phyloP scores from a whole-genome alignment of 2,888 invertebrate species.

The Agonopterix arenella region DNA sequence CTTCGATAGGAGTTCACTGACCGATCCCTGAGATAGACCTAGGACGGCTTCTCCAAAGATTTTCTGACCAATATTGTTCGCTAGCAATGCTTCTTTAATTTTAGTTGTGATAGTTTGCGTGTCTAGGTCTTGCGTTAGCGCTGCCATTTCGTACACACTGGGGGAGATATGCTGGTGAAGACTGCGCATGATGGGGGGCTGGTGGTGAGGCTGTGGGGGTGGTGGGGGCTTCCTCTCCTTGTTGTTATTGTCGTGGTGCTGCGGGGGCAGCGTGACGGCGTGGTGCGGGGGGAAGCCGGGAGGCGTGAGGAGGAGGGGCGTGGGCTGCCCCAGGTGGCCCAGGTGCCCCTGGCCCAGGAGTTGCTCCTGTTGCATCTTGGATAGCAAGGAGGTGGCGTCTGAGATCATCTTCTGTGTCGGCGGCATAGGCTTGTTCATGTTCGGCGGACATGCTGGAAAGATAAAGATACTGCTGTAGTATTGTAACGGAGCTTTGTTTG shows the following conservation, averaged over 20 bases:
- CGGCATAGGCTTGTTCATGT: slow-evolving; percentile 85
- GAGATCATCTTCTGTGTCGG: slow-evolving; percentile 87
- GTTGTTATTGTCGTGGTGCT: slow-evolving; percentile 77
- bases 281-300: slow-evolving; percentile 87
- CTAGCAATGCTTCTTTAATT: slow-evolving; percentile 96
- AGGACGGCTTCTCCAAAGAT: slow-evolving; percentile 98
- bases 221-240: slow-evolving; percentile 75
- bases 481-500: slow-evolving; percentile 6
- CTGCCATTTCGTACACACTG: slow-evolving; percentile 98
- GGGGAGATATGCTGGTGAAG: slow-evolving; percentile 92
- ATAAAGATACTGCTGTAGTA: slow-evolving; percentile 25
- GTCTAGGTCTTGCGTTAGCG: slow-evolving; percentile 96
- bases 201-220: slow-evolving; percentile 79
- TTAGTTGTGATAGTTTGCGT: slow-evolving; percentile 97
- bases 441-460: slow-evolving; percentile 79
- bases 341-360: slow-evolving; percentile 76
- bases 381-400: slow-evolving; percentile 79
- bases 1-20: slow-evolving; percentile 97
- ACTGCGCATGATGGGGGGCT: slow-evolving; percentile 81
- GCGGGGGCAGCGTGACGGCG: slow-evolving; percentile 81
- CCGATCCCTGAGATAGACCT: slow-evolving; percentile 97
- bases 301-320: slow-evolving; percentile 84
- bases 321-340: slow-evolving; percentile 68
- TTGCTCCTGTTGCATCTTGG: slow-evolving; percentile 84
- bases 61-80: slow-evolving; percentile 98